Conservation (phyloP, 2,113 vertebrate genomes). For the Ctenodactylus gundi region DNA sequence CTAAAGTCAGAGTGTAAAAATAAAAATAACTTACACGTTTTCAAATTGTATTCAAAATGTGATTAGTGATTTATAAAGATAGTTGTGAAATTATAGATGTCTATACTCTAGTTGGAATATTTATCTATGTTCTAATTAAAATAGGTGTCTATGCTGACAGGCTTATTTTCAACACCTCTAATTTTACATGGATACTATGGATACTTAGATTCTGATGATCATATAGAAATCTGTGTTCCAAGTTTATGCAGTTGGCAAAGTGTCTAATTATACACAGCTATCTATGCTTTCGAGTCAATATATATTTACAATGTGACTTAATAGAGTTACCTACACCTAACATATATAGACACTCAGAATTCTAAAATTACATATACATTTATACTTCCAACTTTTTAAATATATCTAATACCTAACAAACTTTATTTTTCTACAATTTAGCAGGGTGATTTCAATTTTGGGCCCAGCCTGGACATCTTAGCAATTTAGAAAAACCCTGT, state of each 20-base stretch:
- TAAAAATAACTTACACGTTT: background rate
- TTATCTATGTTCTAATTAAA: background rate
- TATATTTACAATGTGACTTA: background rate
- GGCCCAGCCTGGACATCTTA: background rate
- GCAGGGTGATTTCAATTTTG: background rate
- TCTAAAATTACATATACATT: background rate
- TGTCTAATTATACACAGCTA: background rate
- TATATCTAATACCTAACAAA: background rate
- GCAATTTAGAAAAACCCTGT: background rate
- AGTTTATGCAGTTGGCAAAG: background rate
- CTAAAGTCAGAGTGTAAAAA: background rate
- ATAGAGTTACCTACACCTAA: background rate
- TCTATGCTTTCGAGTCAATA: background rate
- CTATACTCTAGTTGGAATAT: background rate
- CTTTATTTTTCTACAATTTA: background rate
- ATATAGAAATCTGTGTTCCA: background rate
- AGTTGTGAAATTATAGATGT: background rate
- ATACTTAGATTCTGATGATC: too few species aligned
- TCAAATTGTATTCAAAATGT: background rate
- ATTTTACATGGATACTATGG: background rate
- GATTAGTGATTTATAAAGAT: background rate
- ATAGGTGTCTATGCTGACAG: background rate
- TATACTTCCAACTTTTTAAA: background rate
- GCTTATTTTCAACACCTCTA: background rate
- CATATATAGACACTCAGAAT: background rate